A percentile compares a stretch with the other conserved stretches of the same genome.
phyloP scores from a whole-genome alignment of 2,113 vertebrate genomes.

The Channa maculata region DNA sequence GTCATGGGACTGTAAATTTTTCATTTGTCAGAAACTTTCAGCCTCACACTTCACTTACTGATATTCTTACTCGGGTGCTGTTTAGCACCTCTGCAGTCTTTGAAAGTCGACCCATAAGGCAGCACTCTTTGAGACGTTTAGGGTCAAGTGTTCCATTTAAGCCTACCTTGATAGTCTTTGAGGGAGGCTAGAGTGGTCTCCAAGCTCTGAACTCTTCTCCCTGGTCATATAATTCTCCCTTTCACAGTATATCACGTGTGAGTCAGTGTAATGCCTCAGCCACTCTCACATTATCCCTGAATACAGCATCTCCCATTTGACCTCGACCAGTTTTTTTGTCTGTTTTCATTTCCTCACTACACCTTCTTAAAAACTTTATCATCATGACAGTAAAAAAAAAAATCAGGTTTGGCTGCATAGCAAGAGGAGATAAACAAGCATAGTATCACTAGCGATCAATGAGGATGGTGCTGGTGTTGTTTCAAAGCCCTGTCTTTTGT shows the following conservation, averaged over 20 bases:
- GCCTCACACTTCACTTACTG: not conserved
- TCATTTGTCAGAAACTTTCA: not conserved
- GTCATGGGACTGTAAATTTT: not conserved
- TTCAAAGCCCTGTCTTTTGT: not conserved
- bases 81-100: constrained; percentile 15
- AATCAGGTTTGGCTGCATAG: not conserved
- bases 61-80: constrained; percentile 4
- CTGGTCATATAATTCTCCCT: constrained; percentile 40
- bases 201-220: constrained; percentile 42
- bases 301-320: constrained; percentile 37
- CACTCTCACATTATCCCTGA: constrained; percentile 29
- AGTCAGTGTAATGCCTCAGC: constrained; percentile 18
- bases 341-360: not conserved
- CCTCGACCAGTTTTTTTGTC: constrained; percentile 1
- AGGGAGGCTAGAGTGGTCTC: constrained; percentile 58
- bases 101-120: constrained; percentile 30
- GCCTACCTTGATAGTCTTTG: constrained; percentile 53
- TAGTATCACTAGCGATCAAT: not conserved
- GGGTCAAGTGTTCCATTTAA: constrained; percentile 44
- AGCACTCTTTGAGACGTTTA: constrained; percentile 31
- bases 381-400: not conserved
- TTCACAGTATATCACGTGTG: constrained; percentile 46
- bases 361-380: too few species aligned
- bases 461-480: not conserved
- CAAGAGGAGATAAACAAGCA: not conserved